phyloP scores from a whole-genome alignment of 2,797 vertebrate species.

The Acestrorhynchus altus region DNA sequence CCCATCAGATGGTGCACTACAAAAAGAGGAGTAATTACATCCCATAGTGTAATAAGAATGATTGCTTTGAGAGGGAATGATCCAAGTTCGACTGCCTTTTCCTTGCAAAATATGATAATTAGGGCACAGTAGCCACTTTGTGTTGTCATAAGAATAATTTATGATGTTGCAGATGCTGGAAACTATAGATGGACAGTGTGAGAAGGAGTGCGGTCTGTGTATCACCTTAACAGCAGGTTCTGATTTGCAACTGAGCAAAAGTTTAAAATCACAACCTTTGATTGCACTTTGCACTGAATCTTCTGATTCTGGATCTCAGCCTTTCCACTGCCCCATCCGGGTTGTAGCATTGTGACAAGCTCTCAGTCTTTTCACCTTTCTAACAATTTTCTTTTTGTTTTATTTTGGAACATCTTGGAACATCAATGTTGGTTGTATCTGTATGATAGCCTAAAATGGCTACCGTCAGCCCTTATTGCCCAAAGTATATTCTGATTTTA shows the following conservation, averaged over 20 bases:
- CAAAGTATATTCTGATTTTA: slow-evolving; percentile 43
- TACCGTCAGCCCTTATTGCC: slow-evolving; percentile 50
- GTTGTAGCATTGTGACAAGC: slow-evolving; percentile 60
- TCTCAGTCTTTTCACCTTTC: slow-evolving; percentile 53
- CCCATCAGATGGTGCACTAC: slow-evolving; percentile 85
- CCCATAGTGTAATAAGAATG: slow-evolving; percentile 65
- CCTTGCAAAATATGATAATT: slow-evolving; percentile 69
- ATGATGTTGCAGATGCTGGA: slow-evolving; percentile 61
- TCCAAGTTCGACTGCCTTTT: slow-evolving; percentile 86
- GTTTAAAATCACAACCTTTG: slow-evolving; percentile 54
- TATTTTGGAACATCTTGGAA: slow-evolving; percentile 43
- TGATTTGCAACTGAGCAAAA: slow-evolving; percentile 53
- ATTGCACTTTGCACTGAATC: slow-evolving; percentile 58
- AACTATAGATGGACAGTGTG: slow-evolving; percentile 60
- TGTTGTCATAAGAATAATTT: slow-evolving; percentile 63
- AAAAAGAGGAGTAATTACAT: slow-evolving; percentile 85
- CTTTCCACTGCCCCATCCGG: slow-evolving; percentile 60
- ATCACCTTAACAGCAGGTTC: slow-evolving; percentile 57
- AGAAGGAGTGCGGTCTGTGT: slow-evolving; percentile 55
- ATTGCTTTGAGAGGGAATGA: slow-evolving; percentile 73
- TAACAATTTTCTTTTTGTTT: slow-evolving; percentile 44
- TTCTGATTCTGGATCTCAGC: slow-evolving; percentile 53
- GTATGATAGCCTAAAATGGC: slow-evolving; percentile 54
- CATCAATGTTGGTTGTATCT: slow-evolving; percentile 40
- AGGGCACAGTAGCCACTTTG: slow-evolving; percentile 66